Evolutionary conservation across 2,797 vertebrate species (phyloP).

Genomic region (Intellagama lesueurii): DNA sequence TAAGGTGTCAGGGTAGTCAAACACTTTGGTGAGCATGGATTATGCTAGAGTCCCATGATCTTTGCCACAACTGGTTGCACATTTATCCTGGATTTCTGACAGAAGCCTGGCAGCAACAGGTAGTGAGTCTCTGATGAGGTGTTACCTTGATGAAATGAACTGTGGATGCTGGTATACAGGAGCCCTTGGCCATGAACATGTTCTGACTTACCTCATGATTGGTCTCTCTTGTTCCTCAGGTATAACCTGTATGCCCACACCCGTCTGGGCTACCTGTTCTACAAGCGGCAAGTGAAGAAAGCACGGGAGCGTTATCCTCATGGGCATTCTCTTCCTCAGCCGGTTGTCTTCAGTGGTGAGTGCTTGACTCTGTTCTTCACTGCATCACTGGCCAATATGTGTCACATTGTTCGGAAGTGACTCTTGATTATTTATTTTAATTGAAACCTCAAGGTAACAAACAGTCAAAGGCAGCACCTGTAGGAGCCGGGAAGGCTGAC

Average conservation of each 20-base stretch:
- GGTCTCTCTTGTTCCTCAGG: conserved; percentile 72
- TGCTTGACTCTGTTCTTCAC: not conserved
- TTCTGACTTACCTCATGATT: not conserved
- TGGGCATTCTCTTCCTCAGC: conserved; percentile 87
- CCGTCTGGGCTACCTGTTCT: conserved; percentile 93
- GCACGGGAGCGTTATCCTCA: conserved; percentile 89
- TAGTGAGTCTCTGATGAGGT: not conserved
- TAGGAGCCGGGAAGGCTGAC: not conserved
- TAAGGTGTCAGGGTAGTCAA: not conserved
- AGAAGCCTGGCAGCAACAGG: not conserved
- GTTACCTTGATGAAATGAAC: not conserved
- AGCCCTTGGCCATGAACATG: not conserved
- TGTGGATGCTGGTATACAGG: too few species aligned
- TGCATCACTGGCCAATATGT: not conserved
- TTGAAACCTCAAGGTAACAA: not conserved
- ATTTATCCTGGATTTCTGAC: not conserved
- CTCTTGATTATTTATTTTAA: not conserved
- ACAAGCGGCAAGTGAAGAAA: conserved; percentile 92
- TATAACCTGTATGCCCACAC: conserved; percentile 94
- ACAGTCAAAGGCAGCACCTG: not conserved
- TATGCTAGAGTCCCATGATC: not conserved
- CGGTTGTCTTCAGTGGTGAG: conserved; percentile 86
- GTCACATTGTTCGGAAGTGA: not conserved
- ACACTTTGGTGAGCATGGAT: not conserved
- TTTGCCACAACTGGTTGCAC: too few species aligned